Evolutionary conservation across 2,797 vertebrate genomes (phyloP).

Genomic region (Acipenser transmontanus): DNA sequence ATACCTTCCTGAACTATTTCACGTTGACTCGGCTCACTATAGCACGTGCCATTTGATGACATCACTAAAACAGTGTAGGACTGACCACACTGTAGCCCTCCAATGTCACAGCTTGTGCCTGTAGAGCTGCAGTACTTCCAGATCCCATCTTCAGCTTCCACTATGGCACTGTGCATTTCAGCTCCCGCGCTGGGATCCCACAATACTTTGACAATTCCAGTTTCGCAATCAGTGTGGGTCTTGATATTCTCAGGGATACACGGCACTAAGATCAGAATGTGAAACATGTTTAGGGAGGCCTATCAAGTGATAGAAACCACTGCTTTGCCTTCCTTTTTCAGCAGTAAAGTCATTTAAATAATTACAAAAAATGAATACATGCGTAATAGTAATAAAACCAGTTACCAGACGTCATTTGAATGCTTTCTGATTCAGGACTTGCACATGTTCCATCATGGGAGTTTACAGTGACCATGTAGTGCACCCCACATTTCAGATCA

Average conservation of each 20-base stretch:
- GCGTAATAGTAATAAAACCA: constrained; percentile 1
- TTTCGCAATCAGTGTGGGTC: constrained; percentile 40
- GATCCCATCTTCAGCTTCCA: constrained; percentile 23
- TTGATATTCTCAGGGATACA: constrained; percentile 54
- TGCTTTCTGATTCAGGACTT: constrained; percentile 41
- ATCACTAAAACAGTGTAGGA: constrained; percentile 43
- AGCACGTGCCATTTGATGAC: constrained; percentile 46
- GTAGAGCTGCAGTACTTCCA: constrained; percentile 37
- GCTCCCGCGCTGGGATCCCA: constrained; percentile 41
- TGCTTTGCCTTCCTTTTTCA: not conserved
- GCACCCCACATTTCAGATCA: constrained; percentile 21
- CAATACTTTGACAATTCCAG: constrained; percentile 37
- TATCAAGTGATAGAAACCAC: no score
- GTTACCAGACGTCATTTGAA: constrained; percentile 55
- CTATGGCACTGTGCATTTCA: constrained; percentile 36
- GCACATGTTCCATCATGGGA: constrained; percentile 47
- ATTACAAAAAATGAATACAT: not conserved
- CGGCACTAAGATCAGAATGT: constrained; percentile 45
- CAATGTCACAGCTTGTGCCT: constrained; percentile 35
- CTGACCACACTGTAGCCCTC: constrained; percentile 43
- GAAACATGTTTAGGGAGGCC: not conserved
- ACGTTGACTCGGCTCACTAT: constrained; percentile 41
- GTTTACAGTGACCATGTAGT: constrained; percentile 16
- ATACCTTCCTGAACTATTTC: constrained; percentile 44
- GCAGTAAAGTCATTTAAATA: not conserved